A percentile compares a stretch with the other conserved stretches of the same genome.
Evolutionary conservation across 2,888 invertebrate species (phyloP).

Genomic region (Cerastis rubricosa): DNA sequence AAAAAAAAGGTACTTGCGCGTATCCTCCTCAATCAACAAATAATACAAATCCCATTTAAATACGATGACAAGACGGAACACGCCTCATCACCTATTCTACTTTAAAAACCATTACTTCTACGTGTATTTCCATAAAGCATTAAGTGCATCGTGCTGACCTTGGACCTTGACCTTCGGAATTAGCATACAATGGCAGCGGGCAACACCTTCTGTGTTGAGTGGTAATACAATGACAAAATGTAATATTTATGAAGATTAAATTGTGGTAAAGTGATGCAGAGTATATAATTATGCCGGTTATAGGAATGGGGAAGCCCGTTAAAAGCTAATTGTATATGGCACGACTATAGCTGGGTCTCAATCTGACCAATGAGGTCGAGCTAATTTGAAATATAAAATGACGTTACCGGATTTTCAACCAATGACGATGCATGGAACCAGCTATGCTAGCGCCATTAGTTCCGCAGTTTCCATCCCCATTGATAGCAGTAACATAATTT

Average conservation of each 20-base stretch:
- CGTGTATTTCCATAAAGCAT: constrained; percentile 47
- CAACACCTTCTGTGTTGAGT: constrained; percentile 59
- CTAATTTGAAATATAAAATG: too few species aligned
- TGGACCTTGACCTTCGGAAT: constrained; percentile 57
- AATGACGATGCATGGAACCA: too few species aligned
- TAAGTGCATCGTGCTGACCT: constrained; percentile 53
- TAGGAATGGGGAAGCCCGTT: too few species aligned
- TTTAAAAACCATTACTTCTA: constrained; percentile 46
- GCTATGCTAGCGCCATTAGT: too few species aligned
- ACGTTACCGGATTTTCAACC: too few species aligned
- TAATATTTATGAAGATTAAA: constrained; percentile 41
- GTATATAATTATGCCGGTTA: background rate
- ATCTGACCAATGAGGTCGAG: too few species aligned
- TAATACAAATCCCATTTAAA: background rate
- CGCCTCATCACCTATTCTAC: constrained; percentile 17
- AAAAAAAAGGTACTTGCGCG: background rate
- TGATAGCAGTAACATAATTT: too few species aligned
- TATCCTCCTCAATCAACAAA: background rate
- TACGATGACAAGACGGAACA: constrained; percentile 14
- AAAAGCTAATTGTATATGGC: too few species aligned
- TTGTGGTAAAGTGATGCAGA: background rate
- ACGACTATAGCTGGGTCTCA: too few species aligned
- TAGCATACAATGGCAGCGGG: constrained; percentile 66
- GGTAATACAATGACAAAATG: constrained; percentile 44
- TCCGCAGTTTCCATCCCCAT: too few species aligned